Base-by-base conservation (phyloP, 2,113 vertebrate species). In the Cercocebus atys region DNA sequence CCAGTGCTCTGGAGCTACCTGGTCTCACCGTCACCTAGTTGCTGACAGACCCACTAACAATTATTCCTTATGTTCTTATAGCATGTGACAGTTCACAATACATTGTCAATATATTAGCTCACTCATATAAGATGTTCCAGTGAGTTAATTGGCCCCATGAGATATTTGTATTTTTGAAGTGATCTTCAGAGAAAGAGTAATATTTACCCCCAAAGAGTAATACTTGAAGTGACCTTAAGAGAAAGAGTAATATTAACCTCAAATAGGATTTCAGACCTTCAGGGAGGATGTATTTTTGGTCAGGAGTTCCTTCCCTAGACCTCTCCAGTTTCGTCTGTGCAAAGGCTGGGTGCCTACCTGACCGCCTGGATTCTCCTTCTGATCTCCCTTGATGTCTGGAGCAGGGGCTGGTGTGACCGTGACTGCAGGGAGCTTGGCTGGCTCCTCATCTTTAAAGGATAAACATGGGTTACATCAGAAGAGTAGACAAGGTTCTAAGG, bases 401-500 rank as follows among this genome's bases (percentile, higher is more conserved):
- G 80, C 92, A 75, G 96, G 92, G 76, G 80, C 95, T 93, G 98
- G 92, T 57, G 96, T 95, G 90, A 89, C 90, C 0, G 10, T 92
- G 97, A 92, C 88, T 0, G 4, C 83, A 95, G 92, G 97, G 90
- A 80, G 90, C 95, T 90, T 5, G 9, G 96, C 81, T 43, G 97
- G 66, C 81, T 97, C 95, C 95, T 97, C 97, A 80, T 97, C 98
- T 98, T 98, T 96, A 97, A 98, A 98, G 88, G 89, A 97, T 38
- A 98, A 97, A 97, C 92, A 95, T 0, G 85, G 86, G 75, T 88
- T 45, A 98, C 64, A 57, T 96, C 73, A 98, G 94, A 89, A 80
- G 43, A 72, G n/a, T 3, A 20, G 59, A 61, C 73, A 35, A 25
- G 81, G 27, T 68, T 75, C 70, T 47, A 12, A 52, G 79, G 55